Evolutionary conservation across 2,113 vertebrate genomes (phyloP).

Genomic region (Poeciliopsis turrubarensis): DNA sequence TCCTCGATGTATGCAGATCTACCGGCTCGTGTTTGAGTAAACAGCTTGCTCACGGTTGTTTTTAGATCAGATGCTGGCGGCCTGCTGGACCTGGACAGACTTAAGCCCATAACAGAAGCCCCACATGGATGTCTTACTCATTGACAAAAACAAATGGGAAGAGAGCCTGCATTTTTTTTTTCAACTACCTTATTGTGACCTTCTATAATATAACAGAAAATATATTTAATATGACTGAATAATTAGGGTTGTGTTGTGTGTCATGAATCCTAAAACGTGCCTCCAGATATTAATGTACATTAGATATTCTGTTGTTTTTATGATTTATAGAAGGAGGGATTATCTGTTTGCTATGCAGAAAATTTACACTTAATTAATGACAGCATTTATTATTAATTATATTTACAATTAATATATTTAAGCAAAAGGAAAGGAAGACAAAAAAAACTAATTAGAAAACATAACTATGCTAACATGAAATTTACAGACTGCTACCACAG

Average conservation of each 20-base stretch:
- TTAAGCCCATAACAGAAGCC: conserved; percentile 12
- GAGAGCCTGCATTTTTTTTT: background rate
- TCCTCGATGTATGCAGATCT: background rate
- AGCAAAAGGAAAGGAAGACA: background rate
- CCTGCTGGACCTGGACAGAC: background rate
- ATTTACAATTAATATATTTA: background rate
- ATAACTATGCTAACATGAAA: no score
- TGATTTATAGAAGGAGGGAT: background rate
- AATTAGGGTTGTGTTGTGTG: no score
- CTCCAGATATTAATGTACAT: background rate
- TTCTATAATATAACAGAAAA: no score
- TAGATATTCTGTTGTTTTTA: background rate
- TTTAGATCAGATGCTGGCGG: conserved; percentile 25
- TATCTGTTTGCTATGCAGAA: background rate
- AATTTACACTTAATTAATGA: no score
- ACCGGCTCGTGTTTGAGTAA: conserved; percentile 4
- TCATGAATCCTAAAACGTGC: background rate
- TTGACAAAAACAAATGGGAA: conserved; percentile 6
- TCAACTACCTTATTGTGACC: no score
- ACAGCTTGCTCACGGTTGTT: conserved; percentile 12
- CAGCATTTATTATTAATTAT: no score
- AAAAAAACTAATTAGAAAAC: background rate
- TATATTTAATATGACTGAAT: no score
- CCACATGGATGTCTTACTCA: conserved; percentile 4
- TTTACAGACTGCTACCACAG: no score